These are phyloP conservation scores for Lucilia sericata DNA, from an alignment of 1,140 invertebrate genomes.

Conservation along the genomic window DNA sequence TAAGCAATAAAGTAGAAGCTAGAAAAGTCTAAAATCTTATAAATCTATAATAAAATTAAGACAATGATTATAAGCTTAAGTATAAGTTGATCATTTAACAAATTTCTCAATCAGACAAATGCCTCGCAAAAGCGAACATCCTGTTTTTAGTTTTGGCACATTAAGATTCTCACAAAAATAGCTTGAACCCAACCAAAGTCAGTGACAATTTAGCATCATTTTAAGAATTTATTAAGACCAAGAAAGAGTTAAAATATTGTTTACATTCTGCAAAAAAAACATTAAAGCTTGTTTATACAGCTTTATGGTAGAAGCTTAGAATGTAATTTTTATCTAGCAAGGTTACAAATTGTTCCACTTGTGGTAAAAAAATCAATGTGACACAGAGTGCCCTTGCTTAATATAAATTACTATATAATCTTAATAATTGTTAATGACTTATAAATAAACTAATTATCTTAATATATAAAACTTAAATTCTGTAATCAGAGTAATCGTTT, in stretches of 20 bases:
- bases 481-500: slow-evolving; percentile 28
- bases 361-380: slow-evolving; percentile 32
- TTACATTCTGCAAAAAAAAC: neutral
- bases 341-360: slow-evolving; percentile 50
- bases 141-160: slow-evolving; percentile 32
- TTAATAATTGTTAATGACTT: neutral
- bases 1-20: slow-evolving; percentile 34
- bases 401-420: neutral
- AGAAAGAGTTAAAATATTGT: neutral
- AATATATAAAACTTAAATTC: neutral
- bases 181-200: slow-evolving; percentile 35
- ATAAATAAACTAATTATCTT: neutral
- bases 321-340: slow-evolving; percentile 45
- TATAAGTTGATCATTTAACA: no score
- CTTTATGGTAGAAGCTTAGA: neutral
- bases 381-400: slow-evolving; percentile 49
- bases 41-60: no score
- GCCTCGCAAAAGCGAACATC: slow-evolving; percentile 46
- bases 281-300: neutral
- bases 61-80: no score
- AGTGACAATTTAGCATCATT: slow-evolving; percentile 43
- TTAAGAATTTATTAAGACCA: neutral
- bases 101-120: slow-evolving; percentile 45
- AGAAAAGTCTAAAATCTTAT: no score
- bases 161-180: slow-evolving; percentile 42